phyloP scores from a whole-genome alignment of 2,888 invertebrate species.

The Seladonia tumulorum region DNA sequence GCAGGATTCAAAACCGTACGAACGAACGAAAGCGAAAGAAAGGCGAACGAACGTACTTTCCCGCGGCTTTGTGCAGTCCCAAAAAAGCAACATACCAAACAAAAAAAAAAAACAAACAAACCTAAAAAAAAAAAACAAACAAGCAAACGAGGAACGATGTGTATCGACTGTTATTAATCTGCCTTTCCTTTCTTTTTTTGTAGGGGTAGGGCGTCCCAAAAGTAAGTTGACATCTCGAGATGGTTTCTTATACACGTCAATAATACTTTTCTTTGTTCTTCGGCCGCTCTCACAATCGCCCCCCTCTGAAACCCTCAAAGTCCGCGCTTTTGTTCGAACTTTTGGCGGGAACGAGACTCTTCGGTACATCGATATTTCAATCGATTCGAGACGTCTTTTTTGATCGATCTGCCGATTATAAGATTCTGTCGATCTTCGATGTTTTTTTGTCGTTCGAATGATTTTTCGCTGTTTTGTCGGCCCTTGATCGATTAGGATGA shows the following conservation, averaged over 20 bases:
- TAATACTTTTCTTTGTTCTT: constrained; percentile 78
- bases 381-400: neutral
- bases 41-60: constrained; percentile 37
- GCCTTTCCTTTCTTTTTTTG: constrained; percentile 82
- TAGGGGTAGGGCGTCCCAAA: constrained; percentile 85
- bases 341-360: constrained; percentile 54
- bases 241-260: constrained; percentile 78
- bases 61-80: constrained; percentile 65
- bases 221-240: constrained; percentile 83
- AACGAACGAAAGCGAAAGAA: constrained; percentile 22
- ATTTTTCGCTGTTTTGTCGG: neutral
- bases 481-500: too few relatives aligned
- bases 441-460: neutral
- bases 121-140: neutral
- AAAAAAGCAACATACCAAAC: constrained; percentile 21
- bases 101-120: neutral
- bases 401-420: neutral
- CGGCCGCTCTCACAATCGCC: constrained; percentile 72
- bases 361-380: neutral
- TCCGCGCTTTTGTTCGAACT: constrained; percentile 56
- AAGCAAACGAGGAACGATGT: constrained; percentile 31
- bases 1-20: constrained; percentile 27
- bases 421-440: neutral
- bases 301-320: constrained; percentile 42
- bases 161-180: constrained; percentile 78